These are phyloP conservation scores for Eriosoma lanigerum DNA, from an alignment of 1,140 invertebrate species.

Conservation along the genomic window DNA sequence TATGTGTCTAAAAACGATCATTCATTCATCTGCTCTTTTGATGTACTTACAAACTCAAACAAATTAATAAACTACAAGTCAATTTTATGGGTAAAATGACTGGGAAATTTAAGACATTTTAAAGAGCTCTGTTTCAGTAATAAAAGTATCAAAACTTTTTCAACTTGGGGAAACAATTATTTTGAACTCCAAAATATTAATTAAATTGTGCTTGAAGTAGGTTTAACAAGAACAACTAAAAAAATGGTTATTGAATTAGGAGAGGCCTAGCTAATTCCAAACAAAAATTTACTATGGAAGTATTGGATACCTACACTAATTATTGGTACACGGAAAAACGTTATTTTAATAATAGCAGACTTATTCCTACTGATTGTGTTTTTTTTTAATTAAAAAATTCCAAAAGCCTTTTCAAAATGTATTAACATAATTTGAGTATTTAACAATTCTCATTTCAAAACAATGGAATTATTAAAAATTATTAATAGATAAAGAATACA, in stretches of 20 bases:
- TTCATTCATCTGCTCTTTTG: not conserved
- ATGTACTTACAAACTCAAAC: slow-evolving; percentile 1
- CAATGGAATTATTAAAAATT: no score
- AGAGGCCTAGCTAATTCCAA: not conserved
- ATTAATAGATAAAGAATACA: no score
- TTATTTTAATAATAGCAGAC: not conserved
- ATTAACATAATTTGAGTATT: no score
- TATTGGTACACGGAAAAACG: not conserved
- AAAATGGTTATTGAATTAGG: not conserved
- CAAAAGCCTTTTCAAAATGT: not conserved
- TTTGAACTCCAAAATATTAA: not conserved
- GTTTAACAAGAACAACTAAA: not conserved
- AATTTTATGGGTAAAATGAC: not conserved
- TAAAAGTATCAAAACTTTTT: not conserved
- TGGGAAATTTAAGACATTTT: not conserved
- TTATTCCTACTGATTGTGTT: slow-evolving; percentile 4
- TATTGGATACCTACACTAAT: not conserved
- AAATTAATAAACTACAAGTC: not conserved
- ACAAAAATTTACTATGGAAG: not conserved
- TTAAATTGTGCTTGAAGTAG: not conserved
- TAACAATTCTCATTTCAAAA: not conserved
- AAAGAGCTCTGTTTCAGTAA: not conserved
- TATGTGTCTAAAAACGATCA: not conserved
- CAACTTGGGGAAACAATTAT: slow-evolving; percentile 3
- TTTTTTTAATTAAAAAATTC: slow-evolving; percentile 16